Percentiles rank a stretch among this genome's conserved stretches.
phyloP scores from a whole-genome alignment of 1,140 invertebrate species.

The Euura saliciscinereae region DNA sequence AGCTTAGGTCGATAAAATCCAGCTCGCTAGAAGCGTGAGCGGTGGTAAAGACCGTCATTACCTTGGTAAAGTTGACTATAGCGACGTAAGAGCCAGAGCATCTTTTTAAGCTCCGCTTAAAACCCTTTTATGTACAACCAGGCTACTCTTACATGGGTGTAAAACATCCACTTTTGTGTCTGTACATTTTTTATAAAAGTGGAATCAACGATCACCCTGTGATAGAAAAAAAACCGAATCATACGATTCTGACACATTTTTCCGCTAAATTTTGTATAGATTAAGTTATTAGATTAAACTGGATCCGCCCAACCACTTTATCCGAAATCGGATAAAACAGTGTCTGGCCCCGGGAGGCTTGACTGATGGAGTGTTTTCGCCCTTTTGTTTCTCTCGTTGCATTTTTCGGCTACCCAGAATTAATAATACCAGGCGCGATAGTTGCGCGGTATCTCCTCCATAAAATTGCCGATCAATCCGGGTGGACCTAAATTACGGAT shows the following conservation, averaged over 20 bases:
- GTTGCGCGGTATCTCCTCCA: constrained; percentile 29
- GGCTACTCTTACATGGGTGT: background rate
- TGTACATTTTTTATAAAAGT: background rate
- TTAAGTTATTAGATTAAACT: constrained; percentile 35
- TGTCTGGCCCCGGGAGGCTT: constrained; percentile 16
- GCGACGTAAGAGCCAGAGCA: background rate
- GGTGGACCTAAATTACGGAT: constrained; percentile 26
- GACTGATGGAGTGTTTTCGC: background rate
- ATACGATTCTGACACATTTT: too few species aligned
- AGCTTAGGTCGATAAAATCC: background rate
- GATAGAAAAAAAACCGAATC: too few species aligned
- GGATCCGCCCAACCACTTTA: constrained; percentile 28
- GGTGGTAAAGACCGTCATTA: background rate
- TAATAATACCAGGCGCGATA: constrained; percentile 24
- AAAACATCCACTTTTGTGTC: too few species aligned
- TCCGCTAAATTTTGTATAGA: background rate
- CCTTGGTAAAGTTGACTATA: background rate
- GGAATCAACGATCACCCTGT: too few species aligned
- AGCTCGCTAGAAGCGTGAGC: background rate
- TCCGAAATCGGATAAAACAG: constrained; percentile 32
- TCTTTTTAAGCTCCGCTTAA: background rate
- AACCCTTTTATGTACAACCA: background rate
- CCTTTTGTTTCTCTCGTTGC: constrained; percentile 18
- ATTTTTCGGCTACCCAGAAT: constrained; percentile 25
- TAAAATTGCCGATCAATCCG: constrained; percentile 32